Evolutionary conservation across 37 sponge, comb jelly and placozoan genomes (phyloP).

Genomic region (Beroe ovata): DNA sequence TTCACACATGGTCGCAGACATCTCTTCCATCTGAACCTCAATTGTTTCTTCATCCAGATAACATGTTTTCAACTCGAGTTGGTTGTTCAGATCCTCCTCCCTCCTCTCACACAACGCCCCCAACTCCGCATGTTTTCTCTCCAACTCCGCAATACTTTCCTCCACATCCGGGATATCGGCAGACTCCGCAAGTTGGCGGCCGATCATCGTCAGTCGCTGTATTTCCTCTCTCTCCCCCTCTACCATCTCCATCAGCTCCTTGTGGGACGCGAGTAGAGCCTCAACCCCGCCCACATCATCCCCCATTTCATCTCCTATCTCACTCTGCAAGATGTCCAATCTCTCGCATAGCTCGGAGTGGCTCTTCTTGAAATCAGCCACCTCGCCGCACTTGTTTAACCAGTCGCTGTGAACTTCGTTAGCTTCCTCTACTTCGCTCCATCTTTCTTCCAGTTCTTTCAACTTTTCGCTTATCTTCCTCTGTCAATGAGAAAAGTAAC

Average conservation of each 20-base stretch:
- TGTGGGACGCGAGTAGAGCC: slow-evolving; percentile 33
- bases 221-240: slow-evolving; percentile 47
- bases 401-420: slow-evolving; percentile 63
- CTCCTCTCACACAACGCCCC: neutral
- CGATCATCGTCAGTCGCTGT: neutral
- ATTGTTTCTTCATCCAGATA: neutral
- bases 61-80: slow-evolving; percentile 15
- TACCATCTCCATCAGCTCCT: neutral
- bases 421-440: slow-evolving; percentile 59
- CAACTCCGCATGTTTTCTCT: neutral
- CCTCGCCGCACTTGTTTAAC: slow-evolving; percentile 23
- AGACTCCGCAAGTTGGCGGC: neutral
- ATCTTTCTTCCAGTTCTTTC: slow-evolving; percentile 38
- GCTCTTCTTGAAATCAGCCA: slow-evolving; percentile 48
- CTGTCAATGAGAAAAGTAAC: no score
- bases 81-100: neutral
- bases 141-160: neutral
- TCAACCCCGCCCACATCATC: slow-evolving; percentile 40
- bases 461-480: slow-evolving; percentile 29
- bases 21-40: slow-evolving; percentile 19
- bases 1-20: slow-evolving; percentile 2
- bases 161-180: neutral
- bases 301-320: slow-evolving; percentile 7
- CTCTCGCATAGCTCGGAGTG: slow-evolving; percentile 4
- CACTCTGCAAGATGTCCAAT: neutral